phyloP scores from a whole-genome alignment of 1,140 invertebrate species.

The Chymomyza costata region DNA sequence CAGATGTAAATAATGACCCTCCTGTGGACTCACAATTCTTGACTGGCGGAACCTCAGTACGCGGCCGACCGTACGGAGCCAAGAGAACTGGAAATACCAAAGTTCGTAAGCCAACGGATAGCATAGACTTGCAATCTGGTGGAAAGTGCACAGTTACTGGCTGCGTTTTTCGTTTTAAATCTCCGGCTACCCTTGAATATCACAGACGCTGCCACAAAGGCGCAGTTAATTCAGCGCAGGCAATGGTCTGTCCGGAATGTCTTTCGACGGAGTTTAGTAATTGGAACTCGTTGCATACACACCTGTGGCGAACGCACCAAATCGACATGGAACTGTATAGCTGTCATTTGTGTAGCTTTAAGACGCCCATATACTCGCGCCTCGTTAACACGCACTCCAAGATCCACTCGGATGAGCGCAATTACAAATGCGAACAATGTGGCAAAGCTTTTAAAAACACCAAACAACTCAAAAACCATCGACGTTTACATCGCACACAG shows the following conservation, averaged over 20 bases:
- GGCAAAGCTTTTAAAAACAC: conserved; percentile 86
- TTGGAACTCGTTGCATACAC: conserved; percentile 82
- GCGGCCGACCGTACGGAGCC: conserved; percentile 66
- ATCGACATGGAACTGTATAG: conserved; percentile 86
- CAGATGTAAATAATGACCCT: no score
- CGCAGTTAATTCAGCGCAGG: conserved; percentile 53
- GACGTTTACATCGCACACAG: conserved; percentile 77
- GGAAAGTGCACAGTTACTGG: conserved; percentile 61
- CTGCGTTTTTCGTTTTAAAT: conserved; percentile 71
- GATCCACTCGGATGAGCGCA: conserved; percentile 81
- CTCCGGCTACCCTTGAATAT: conserved; percentile 76
- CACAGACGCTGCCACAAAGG: conserved; percentile 80
- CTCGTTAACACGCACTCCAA: conserved; percentile 82
- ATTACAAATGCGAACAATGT: conserved; percentile 81
- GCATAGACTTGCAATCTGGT: conserved; percentile 24
- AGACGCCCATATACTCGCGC: conserved; percentile 80
- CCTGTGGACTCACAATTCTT: conserved; percentile 37
- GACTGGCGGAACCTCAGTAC: conserved; percentile 51
- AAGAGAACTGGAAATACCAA: conserved; percentile 51
- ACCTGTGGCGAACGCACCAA: conserved; percentile 85
- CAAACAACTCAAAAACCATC: conserved; percentile 84
- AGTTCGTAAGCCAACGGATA: conserved; percentile 12
- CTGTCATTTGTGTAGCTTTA: conserved; percentile 81
- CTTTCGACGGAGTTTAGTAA: conserved; percentile 74
- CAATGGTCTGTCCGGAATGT: conserved; percentile 83